Conservation (phyloP, 2,113 vertebrate species). For the Oncorhynchus nerka region DNA sequence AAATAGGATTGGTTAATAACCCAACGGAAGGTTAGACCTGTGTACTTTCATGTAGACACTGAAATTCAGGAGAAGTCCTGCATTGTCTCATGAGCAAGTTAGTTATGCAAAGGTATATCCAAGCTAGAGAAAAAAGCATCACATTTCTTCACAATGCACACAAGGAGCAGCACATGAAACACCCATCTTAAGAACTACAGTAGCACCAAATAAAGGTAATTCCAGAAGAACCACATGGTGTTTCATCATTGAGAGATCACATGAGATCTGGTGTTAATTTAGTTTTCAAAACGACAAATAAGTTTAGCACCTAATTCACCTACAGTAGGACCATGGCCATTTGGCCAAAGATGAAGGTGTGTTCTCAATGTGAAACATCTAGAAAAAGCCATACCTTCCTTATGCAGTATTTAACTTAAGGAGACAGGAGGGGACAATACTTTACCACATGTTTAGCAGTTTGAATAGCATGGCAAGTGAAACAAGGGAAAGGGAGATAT, state of each 20-base stretch:
- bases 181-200: background rate
- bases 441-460: no score
- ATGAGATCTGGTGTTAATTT: no score
- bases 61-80: background rate
- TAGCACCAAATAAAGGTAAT: background rate
- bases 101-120: background rate
- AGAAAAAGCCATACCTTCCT: background rate
- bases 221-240: background rate
- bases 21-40: constrained; percentile 13
- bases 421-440: no score
- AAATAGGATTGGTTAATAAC: constrained; percentile 2
- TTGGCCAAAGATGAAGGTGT: background rate
- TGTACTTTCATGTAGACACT: background rate
- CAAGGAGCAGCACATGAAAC: background rate
- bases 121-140: background rate
- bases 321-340: background rate
- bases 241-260: background rate
- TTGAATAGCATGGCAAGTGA: no score
- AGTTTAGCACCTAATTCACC: background rate
- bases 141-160: background rate
- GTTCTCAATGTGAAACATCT: background rate
- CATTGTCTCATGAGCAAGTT: background rate
- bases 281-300: no score
- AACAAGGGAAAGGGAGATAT: no score
- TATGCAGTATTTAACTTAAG: background rate